These are phyloP conservation scores for Pseudomugil gertrudae DNA, from an alignment of 2,797 vertebrate species.

Conservation along the genomic window DNA sequence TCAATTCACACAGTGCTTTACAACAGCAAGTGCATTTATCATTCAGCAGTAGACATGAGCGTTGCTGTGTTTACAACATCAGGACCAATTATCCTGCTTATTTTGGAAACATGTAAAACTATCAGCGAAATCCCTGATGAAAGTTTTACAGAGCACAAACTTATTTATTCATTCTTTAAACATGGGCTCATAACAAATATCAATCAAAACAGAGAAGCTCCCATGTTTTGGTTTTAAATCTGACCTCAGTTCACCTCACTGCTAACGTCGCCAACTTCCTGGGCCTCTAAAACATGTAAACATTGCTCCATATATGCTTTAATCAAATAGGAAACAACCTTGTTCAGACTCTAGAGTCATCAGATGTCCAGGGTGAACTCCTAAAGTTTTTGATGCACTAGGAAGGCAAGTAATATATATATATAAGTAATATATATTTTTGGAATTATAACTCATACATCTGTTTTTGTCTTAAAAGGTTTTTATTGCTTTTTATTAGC, in stretches of 20 bases:
- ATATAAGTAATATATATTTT: background rate
- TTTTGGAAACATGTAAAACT: background rate
- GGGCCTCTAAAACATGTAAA: background rate
- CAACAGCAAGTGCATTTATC: background rate
- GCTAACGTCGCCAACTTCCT: background rate
- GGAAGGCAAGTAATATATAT: background rate
- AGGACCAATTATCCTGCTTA: conserved; percentile 1
- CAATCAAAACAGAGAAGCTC: background rate
- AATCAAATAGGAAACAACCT: background rate
- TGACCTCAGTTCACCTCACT: background rate
- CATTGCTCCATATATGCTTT: background rate
- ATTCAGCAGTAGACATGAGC: background rate
- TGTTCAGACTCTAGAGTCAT: too few species aligned
- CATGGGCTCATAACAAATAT: background rate
- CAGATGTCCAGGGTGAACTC: too few species aligned
- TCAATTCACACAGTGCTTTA: background rate
- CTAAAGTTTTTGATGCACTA: background rate
- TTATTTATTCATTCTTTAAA: background rate
- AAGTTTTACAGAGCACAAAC: background rate
- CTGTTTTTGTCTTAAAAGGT: background rate
- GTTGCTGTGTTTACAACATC: background rate
- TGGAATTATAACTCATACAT: background rate
- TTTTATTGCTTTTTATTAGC: background rate
- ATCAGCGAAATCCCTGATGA: background rate
- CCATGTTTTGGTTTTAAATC: background rate